Conservation (phyloP, 2,797 vertebrate species). For the Hippopotamyrus pictus region DNA sequence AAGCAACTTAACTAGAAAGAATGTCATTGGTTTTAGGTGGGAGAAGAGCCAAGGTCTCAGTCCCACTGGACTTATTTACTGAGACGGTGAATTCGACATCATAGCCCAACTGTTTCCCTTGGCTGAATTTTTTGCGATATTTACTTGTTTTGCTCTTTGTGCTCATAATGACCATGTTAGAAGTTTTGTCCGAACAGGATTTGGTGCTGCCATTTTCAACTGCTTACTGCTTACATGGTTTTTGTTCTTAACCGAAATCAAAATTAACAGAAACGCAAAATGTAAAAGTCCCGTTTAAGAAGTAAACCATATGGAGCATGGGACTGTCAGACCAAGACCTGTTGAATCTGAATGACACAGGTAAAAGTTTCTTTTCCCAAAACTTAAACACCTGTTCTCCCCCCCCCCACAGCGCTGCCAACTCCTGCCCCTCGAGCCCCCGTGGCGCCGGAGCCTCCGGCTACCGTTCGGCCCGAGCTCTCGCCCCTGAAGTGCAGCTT, state of each 20-base stretch:
- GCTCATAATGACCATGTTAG: not conserved
- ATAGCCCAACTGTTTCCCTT: not conserved
- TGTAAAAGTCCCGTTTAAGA: not conserved
- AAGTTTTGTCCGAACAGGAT: not conserved
- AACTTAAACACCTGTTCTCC: not conserved
- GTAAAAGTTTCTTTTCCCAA: not conserved
- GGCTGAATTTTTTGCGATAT: not conserved
- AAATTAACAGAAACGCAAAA: not conserved
- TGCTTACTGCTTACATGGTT: not conserved
- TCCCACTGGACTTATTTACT: not conserved
- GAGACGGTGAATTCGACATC: not conserved
- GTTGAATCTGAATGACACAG: not conserved
- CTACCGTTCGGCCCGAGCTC: slow-evolving; percentile 82
- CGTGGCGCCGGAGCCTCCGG: slow-evolving; percentile 88
- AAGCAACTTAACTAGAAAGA: not conserved
- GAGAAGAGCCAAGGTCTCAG: not conserved
- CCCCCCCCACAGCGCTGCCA: slow-evolving; percentile 74
- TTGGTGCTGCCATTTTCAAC: not conserved
- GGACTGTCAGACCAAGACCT: not conserved
- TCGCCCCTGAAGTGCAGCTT: slow-evolving; percentile 84
- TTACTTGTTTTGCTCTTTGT: not conserved
- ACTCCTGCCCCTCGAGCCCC: slow-evolving; percentile 97
- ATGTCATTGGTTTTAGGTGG: not conserved
- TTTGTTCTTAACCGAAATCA: not conserved
- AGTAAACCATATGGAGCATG: not conserved